A percentile compares a stretch with the other conserved stretches of the same genome.
Conservation (phyloP, 1,140 invertebrate genomes). For the Sinonovacula constricta region DNA sequence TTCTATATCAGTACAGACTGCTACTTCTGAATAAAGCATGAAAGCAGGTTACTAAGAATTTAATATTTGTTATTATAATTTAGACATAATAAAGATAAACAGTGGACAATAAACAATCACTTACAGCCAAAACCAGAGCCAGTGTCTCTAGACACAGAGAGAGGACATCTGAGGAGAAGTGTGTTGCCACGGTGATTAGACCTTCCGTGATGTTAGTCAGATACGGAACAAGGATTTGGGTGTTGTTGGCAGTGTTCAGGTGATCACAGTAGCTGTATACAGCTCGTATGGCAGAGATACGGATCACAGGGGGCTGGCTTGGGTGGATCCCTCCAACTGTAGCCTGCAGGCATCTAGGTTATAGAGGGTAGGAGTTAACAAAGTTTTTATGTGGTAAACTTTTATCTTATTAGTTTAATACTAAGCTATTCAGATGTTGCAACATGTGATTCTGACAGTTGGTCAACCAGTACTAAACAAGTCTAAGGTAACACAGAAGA, state of each 20-base stretch:
- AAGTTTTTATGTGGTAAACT: too few relatives aligned
- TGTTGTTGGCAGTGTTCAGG: slow-evolving; percentile 78
- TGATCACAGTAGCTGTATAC: slow-evolving; percentile 81
- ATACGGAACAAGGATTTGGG: slow-evolving; percentile 78
- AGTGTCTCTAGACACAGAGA: slow-evolving; percentile 85
- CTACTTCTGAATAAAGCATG: too few relatives aligned
- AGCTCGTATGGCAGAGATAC: slow-evolving; percentile 80
- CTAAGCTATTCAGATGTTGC: not conserved
- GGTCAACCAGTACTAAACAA: too few relatives aligned
- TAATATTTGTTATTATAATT: too few relatives aligned
- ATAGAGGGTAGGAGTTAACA: not conserved
- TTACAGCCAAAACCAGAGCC: slow-evolving; percentile 83
- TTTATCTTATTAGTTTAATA: too few relatives aligned
- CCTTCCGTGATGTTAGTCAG: slow-evolving; percentile 80
- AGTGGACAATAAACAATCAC: too few relatives aligned
- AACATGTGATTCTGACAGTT: too few relatives aligned
- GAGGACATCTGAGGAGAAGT: slow-evolving; percentile 83
- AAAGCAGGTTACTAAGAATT: too few relatives aligned
- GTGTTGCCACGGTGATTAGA: slow-evolving; percentile 80
- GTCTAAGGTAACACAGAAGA: too few relatives aligned
- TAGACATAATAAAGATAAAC: too few relatives aligned
- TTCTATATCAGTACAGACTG: too few relatives aligned
- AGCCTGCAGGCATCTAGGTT: slow-evolving; percentile 82
- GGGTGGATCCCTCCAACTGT: slow-evolving; percentile 83
- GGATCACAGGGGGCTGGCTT: slow-evolving; percentile 80